phyloP scores from a whole-genome alignment of 64 coral and sea anemone genomes.

The Porites australiensis region DNA sequence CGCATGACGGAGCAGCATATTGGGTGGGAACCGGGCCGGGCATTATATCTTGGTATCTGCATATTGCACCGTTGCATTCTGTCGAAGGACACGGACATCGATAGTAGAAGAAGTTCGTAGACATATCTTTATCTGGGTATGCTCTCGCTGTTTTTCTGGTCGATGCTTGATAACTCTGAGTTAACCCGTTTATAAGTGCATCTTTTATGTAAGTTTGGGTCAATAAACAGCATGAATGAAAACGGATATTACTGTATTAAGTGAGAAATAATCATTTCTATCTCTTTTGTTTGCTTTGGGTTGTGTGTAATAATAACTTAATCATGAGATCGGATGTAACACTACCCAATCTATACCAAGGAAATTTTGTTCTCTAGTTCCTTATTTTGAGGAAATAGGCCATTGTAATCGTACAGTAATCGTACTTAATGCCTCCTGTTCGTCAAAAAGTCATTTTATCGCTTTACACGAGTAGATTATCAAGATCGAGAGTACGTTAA shows the following conservation, averaged over 20 bases:
- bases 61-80: constrained; percentile 62
- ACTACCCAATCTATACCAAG: constrained; percentile 52
- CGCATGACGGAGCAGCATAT: constrained; percentile 33
- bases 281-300: constrained; percentile 72
- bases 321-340: constrained; percentile 81
- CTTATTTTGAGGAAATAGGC: constrained; percentile 5
- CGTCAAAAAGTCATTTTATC: constrained; percentile 25
- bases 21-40: constrained; percentile 14
- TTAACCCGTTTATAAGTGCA: constrained; percentile 26
- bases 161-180: neutral
- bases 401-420: constrained; percentile 25
- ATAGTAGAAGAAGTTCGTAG: constrained; percentile 78
- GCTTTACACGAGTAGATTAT: neutral
- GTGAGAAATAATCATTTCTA: constrained; percentile 57
- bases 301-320: constrained; percentile 89
- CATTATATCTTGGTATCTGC: constrained; percentile 82
- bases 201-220: constrained; percentile 35
- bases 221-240: constrained; percentile 25
- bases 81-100: constrained; percentile 78
- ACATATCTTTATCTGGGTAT: constrained; percentile 40
- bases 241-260: constrained; percentile 62
- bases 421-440: constrained; percentile 34
- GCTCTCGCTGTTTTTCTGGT: neutral
- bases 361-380: constrained; percentile 24
- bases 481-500: neutral